These are phyloP conservation scores for Cricetomys ansorgei DNA, from an alignment of 2,113 vertebrate genomes.

Conservation along the genomic window DNA sequence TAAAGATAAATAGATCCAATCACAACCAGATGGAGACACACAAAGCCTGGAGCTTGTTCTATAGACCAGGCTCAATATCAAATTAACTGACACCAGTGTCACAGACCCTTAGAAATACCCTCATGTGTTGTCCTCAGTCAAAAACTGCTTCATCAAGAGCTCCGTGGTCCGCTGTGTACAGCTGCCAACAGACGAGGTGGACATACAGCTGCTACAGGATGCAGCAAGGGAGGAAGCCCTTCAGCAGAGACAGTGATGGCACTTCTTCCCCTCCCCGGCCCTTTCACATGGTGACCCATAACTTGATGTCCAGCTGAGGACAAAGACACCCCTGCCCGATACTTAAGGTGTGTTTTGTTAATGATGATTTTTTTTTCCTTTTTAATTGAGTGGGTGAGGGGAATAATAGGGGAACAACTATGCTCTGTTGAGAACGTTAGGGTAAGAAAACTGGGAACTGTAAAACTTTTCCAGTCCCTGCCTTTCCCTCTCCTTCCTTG, in stretches of 20 bases:
- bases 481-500: neutral
- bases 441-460: neutral
- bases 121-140: constrained; percentile 96
- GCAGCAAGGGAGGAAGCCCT: too few relatives aligned
- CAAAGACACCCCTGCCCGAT: too few relatives aligned
- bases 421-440: constrained; percentile 11
- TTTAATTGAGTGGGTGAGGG: neutral
- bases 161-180: constrained; percentile 97
- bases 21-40: neutral
- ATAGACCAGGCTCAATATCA: constrained; percentile 89
- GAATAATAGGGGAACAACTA: neutral
- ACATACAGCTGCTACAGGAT: constrained; percentile 95
- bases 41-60: too few relatives aligned
- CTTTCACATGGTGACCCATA: neutral
- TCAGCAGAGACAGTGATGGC: constrained; percentile 92
- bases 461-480: neutral
- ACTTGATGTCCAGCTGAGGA: too few relatives aligned
- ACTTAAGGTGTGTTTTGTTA: neutral
- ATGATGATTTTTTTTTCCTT: neutral
- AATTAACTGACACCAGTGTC: constrained; percentile 96
- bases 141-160: constrained; percentile 96
- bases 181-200: constrained; percentile 95
- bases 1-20: neutral
- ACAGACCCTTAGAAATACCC: constrained; percentile 97
- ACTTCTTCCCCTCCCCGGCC: neutral